Evolutionary conservation across 2,797 vertebrate species (phyloP).

Genomic region (Linurgus olivaceus): DNA sequence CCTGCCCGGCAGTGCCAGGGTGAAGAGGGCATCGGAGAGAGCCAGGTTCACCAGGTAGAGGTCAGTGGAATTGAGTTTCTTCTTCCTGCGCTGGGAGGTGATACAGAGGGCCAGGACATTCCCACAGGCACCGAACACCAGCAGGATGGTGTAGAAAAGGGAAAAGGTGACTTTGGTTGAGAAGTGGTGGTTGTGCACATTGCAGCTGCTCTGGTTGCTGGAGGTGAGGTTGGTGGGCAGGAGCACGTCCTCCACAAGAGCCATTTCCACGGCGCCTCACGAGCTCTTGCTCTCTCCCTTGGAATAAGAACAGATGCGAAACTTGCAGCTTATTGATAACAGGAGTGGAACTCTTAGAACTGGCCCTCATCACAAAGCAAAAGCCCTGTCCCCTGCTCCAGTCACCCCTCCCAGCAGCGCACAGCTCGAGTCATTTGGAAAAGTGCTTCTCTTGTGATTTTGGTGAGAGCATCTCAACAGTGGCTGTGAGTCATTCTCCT

Average conservation of each 20-base stretch:
- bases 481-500: conserved; percentile 23
- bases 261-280: background rate
- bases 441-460: conserved; percentile 42
- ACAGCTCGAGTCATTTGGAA: conserved; percentile 43
- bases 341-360: background rate
- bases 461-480: background rate
- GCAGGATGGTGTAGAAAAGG: conserved; percentile 78
- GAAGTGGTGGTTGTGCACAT: conserved; percentile 73
- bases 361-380: background rate
- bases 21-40: conserved; percentile 84
- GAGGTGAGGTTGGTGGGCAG: background rate
- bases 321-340: background rate
- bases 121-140: conserved; percentile 78
- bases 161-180: conserved; percentile 76
- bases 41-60: conserved; percentile 85
- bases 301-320: background rate
- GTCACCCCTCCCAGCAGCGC: background rate
- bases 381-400: background rate
- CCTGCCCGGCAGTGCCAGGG: conserved; percentile 80
- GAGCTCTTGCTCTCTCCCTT: background rate
- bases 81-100: conserved; percentile 77
- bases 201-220: conserved; percentile 73
- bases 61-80: conserved; percentile 84
- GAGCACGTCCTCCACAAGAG: background rate
- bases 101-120: conserved; percentile 84